Percentiles rank a stretch among this genome's conserved stretches.
phyloP scores from a whole-genome alignment of 2,113 vertebrate genomes.

The Cyphomyrus plagiostoma region DNA sequence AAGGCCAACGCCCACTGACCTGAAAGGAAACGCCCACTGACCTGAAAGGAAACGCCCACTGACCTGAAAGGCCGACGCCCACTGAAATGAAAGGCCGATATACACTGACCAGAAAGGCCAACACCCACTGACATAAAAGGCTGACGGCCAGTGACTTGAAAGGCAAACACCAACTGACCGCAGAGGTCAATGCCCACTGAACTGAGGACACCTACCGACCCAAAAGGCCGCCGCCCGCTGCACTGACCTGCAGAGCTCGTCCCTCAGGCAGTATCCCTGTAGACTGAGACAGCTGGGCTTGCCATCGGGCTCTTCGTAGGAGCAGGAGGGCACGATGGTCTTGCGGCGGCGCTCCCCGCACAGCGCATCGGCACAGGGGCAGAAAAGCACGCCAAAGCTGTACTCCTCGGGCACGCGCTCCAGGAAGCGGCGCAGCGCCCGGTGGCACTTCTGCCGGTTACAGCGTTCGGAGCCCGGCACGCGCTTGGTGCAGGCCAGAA shows the following conservation, averaged over 20 bases:
- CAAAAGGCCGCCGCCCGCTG: not conserved
- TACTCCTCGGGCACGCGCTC: slow-evolving; percentile 77
- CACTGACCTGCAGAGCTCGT: slow-evolving; percentile 84
- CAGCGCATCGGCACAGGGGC: slow-evolving; percentile 76
- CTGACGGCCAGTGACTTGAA: not conserved
- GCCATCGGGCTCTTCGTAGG: slow-evolving; percentile 65
- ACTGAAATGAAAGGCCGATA: not conserved
- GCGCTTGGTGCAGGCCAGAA: slow-evolving; percentile 71
- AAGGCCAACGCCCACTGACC: not conserved
- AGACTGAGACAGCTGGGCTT: slow-evolving; percentile 82
- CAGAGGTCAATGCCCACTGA: not conserved
- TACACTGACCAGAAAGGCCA: not conserved
- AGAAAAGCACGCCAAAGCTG: slow-evolving; percentile 85
- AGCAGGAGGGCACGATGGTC: slow-evolving; percentile 87
- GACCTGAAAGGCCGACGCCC: not conserved
- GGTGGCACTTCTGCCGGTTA: slow-evolving; percentile 75
- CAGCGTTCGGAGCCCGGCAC: slow-evolving; percentile 63
- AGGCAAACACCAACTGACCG: rapidly evolving
- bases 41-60: not conserved
- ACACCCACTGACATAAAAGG: not conserved
- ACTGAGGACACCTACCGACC: not conserved
- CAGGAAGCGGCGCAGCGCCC: slow-evolving; percentile 82
- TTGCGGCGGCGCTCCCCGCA: slow-evolving; percentile 85
- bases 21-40: not conserved
- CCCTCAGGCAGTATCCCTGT: slow-evolving; percentile 68